Conservation (phyloP, 2,888 invertebrate species). For the Helicoverpa assulta region DNA sequence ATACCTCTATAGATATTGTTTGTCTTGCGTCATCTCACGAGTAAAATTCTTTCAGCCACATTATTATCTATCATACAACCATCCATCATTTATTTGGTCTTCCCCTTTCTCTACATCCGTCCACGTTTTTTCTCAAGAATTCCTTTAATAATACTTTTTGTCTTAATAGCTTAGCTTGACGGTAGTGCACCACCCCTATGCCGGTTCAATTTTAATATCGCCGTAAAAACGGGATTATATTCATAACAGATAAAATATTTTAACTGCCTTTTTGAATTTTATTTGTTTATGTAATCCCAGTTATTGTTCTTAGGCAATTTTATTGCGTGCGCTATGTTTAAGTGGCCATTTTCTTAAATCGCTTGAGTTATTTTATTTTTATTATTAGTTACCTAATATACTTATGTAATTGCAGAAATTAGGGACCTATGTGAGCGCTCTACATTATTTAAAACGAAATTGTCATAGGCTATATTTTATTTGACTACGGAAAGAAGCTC, state of each 20-base stretch:
- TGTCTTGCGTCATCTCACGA: too few species aligned
- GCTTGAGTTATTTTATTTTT: constrained; percentile 33
- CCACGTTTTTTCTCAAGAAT: not conserved
- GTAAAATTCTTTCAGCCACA: too few species aligned
- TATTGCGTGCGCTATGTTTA: constrained; percentile 72
- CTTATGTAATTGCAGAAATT: too few species aligned
- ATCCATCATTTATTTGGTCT: too few species aligned
- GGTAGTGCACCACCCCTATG: constrained; percentile 31
- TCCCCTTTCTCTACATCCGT: not conserved
- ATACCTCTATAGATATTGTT: too few species aligned
- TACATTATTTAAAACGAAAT: too few species aligned
- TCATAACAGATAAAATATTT: constrained; percentile 89
- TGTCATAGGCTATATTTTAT: too few species aligned
- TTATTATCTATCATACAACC: too few species aligned
- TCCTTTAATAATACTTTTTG: too few species aligned
- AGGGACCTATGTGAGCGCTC: too few species aligned
- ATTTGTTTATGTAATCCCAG: constrained; percentile 86
- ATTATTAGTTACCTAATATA: constrained; percentile 21
- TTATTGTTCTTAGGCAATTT: constrained; percentile 82
- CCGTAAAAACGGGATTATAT: constrained; percentile 86
- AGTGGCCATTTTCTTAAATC: constrained; percentile 51
- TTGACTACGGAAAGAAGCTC: too few species aligned
- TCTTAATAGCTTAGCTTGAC: constrained; percentile 9
- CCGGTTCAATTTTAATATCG: constrained; percentile 81
- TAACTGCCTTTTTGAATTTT: constrained; percentile 83